phyloP scores from a whole-genome alignment of 2,797 vertebrate species.

The Cheirogaleus major region DNA sequence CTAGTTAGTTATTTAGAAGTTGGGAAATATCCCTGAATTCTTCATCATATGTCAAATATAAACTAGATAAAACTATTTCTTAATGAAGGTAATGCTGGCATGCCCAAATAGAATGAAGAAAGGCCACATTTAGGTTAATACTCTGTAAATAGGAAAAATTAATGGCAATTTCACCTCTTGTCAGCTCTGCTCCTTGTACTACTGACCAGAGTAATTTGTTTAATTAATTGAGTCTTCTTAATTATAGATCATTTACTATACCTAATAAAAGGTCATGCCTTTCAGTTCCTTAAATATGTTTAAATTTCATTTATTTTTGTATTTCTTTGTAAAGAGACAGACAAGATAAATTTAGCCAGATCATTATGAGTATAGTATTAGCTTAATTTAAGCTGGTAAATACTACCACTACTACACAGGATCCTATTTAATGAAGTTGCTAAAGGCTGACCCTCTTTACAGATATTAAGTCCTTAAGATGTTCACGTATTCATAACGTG shows the following conservation, averaged over 20 bases:
- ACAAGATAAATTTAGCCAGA: constrained; percentile 32
- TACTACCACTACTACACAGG: not conserved
- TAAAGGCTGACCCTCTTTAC: not conserved
- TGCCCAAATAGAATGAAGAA: not conserved
- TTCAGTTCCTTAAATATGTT: constrained; percentile 21
- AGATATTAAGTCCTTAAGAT: not conserved
- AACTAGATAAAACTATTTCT: constrained; percentile 29
- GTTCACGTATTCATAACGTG: not conserved
- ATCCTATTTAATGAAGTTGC: not conserved
- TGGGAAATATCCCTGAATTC: not conserved
- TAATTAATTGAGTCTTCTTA: constrained; percentile 62
- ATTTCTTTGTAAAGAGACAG: constrained; percentile 46
- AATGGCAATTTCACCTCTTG: constrained; percentile 27
- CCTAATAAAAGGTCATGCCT: constrained; percentile 21
- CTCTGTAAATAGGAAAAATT: constrained; percentile 16
- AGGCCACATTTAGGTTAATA: constrained; percentile 31
- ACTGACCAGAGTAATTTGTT: constrained; percentile 52
- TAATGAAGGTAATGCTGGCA: constrained; percentile 7
- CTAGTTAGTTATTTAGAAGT: not conserved
- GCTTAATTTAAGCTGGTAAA: constrained; percentile 38
- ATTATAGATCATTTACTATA: constrained; percentile 57
- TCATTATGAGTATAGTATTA: not conserved
- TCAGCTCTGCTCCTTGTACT: not conserved
- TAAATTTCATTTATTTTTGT: not conserved
- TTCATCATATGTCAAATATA: not conserved